Base-by-base conservation (phyloP, 2,113 vertebrate species). In the Turnix velox region DNA sequence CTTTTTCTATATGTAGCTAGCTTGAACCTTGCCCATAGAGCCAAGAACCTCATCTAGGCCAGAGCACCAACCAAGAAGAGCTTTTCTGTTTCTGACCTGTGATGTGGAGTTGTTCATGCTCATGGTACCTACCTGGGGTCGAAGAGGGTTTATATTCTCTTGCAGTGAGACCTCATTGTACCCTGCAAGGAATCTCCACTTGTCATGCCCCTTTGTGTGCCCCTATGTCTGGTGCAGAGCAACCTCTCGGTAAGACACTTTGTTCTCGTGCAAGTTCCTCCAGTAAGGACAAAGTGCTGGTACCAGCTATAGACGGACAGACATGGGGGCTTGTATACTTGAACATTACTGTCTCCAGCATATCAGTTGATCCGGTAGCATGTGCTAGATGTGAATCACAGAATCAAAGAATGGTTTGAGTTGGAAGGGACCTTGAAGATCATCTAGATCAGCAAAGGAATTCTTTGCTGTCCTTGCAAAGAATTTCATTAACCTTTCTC, bases 301-400 rank as follows among this genome's bases (percentile, higher is more conserved):
- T 48, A 45, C 58, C 45, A 61, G 48, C 37, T 61, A 1, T 3
- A 43, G 46, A n/a, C 14, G 30, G 61, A 15, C 12, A 52, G 54
- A 84, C 25, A 14, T 35, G 25, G 39, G 71, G 18, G 35, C 16
- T 88, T 37, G 28, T 28, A 37, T 33, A 23, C n/a, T n/a, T 25
- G 3, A 31, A 33, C 0, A 2, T 43, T 76, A 42, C 23, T 1
- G 3, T n/a, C 5, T 18, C 30, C 22, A 58, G 16, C 0, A 0
- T 1, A 3, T 45, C 45, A 35, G 0, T 0, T 72, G 54, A 69
- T 23, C n/a, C n/a, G 27, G 25, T 74, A 66, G n/a, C 31, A 17
- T 0, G 1, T 35, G 31, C 45, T 35, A 45, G 48, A 31, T 24
- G 33, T 30, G 74, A 65, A 89, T 52, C 1, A n/a, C n/a, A n/a